phyloP scores from a whole-genome alignment of 2,797 vertebrate species.

The Oryzias dopingdopingensis region DNA sequence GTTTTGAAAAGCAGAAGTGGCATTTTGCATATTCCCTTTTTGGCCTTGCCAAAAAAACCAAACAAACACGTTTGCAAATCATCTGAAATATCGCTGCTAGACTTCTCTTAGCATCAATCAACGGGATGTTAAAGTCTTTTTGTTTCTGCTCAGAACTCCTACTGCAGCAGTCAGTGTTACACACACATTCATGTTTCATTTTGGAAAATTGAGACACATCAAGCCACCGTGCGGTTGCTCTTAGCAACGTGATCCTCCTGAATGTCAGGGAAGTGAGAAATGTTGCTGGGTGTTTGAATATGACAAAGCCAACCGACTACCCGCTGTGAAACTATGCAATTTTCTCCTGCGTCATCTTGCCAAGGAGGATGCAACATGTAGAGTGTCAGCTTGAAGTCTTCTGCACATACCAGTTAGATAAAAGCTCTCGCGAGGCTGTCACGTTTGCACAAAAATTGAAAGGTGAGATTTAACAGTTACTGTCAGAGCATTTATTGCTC shows the following conservation, averaged over 20 bases:
- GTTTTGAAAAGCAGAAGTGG: slow-evolving; percentile 18
- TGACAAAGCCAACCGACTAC: slow-evolving; percentile 34
- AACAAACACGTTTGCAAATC: too few relatives aligned
- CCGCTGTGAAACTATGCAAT: slow-evolving; percentile 51
- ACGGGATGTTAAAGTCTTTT: too few relatives aligned
- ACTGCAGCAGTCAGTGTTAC: slow-evolving; percentile 23
- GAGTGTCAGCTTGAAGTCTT: slow-evolving; percentile 16
- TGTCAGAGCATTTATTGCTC: slow-evolving; percentile 13
- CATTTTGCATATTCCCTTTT: slow-evolving; percentile 8
- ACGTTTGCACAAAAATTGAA: slow-evolving; percentile 24
- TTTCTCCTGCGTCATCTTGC: slow-evolving; percentile 46
- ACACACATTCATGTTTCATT: slow-evolving; percentile 39
- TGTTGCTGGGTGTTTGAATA: slow-evolving; percentile 41
- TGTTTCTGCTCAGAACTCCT: slow-evolving; percentile 10
- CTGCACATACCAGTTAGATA: slow-evolving; percentile 28
- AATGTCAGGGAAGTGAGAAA: slow-evolving; percentile 51
- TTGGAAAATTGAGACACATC: slow-evolving; percentile 30
- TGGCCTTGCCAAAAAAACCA: neutral
- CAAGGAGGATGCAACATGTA: slow-evolving; percentile 8
- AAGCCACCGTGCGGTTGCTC: slow-evolving; percentile 49
- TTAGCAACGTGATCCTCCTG: slow-evolving; percentile 58
- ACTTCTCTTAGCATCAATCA: too few relatives aligned
- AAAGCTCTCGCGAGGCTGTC: slow-evolving; percentile 10
- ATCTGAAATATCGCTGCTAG: too few relatives aligned
- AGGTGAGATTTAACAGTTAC: slow-evolving; percentile 16